Evolutionary conservation across 2,888 invertebrate species (phyloP).

Genomic region (Xestobium rufovillosum): DNA sequence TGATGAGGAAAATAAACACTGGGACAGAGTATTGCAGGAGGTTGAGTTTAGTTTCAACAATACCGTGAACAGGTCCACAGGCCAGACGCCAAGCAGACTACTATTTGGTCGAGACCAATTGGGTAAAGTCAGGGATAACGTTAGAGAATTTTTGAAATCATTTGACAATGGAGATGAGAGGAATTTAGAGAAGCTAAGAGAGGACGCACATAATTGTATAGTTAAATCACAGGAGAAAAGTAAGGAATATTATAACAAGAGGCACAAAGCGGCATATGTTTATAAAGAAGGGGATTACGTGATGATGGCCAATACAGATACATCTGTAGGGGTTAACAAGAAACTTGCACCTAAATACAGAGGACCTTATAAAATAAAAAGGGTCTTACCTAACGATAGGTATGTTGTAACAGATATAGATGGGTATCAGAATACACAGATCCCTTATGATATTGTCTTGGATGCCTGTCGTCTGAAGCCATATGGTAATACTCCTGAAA

Average conservation of each 20-base stretch:
- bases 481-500: no score
- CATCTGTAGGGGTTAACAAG: slow-evolving; percentile 19
- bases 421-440: slow-evolving; percentile 14
- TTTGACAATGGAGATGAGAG: no score
- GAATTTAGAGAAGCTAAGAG: slow-evolving; percentile 10
- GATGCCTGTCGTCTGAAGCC: slow-evolving; percentile 6
- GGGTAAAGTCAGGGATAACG: slow-evolving; percentile 8
- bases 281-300: slow-evolving; percentile 21
- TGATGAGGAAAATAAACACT: slow-evolving; percentile 17
- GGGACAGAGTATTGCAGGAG: slow-evolving; percentile 16
- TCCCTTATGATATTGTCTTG: slow-evolving; percentile 9
- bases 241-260: no score
- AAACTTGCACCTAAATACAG: slow-evolving; percentile 23
- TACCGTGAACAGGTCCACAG: slow-evolving; percentile 6
- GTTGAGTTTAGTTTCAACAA: slow-evolving; percentile 15
- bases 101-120: slow-evolving; percentile 12
- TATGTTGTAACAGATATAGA: slow-evolving; percentile 20
- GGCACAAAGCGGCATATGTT: no score
- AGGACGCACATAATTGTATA: slow-evolving; percentile 10
- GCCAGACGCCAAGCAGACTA: slow-evolving; percentile 12
- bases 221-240: slow-evolving; percentile 11
- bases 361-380: slow-evolving; percentile 23
- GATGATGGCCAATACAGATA: slow-evolving; percentile 22
- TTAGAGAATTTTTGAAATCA: no score
- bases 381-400: slow-evolving; percentile 22